Base-by-base conservation (phyloP, 2,888 invertebrate species). In the Bugula neritina region DNA sequence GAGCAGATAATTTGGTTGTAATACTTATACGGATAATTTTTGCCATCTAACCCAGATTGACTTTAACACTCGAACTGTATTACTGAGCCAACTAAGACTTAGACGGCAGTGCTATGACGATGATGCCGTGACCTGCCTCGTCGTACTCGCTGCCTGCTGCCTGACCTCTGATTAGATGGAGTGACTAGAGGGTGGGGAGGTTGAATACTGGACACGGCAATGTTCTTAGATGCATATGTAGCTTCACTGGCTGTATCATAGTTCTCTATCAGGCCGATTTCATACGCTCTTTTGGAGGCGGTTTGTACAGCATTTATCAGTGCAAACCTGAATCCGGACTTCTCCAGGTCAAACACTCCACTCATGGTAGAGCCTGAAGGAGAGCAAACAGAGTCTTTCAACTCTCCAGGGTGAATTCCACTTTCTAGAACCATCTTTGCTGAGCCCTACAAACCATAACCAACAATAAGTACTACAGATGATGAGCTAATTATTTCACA, bases 351-450 rank as follows among this genome's bases (percentile, higher is more conserved):
- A 80, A 91, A 91, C 63, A 97, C 88, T 21, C 90, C 97, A 73
- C 91, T 90, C 21, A 95, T 93, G 0, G 96, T 96, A 17, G 92
- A 93, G 17, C 89, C 89, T 1, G 90, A 93, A 0, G 97, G 96
- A 71, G 94, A 94, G 5, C 94, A 92, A 0, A 97, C 96, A 77
- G 93, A 92, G 79, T 96, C 97, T 83, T 94, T 94, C 70, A 95
- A 85, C 52, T 89, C 86, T 0, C 90, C 95, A 0, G 96, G 95
- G 83, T 96, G 95, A 0, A 86, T 86, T 0, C 89, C 89, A 0
- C 90, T 89, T 13, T 90, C 89, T 72, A 90, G 87, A 31, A 94
- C 90, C 92, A 97, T 92, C 74, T 89, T 89, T 0, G 93, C 94
- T 0, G 94, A 89, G 0, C 97, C 97, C 79, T 80, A 34, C n/a